Base-by-base conservation (phyloP, 1,140 invertebrate species). In the Dendrolimus punctatus region DNA sequence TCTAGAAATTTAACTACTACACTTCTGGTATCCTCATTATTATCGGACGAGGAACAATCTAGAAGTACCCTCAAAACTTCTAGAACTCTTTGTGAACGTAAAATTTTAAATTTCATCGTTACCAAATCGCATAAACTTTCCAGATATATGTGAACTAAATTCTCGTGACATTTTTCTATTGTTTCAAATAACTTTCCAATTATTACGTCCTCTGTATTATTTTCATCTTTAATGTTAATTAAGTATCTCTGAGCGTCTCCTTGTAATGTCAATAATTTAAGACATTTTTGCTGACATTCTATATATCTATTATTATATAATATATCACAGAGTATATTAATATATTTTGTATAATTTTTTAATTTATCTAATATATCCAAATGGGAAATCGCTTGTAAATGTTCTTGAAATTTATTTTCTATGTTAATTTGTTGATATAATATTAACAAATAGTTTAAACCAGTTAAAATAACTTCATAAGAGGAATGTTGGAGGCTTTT, bases 91-190 rank as follows among this genome's bases (percentile, higher is more conserved):
- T 49, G 10, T 7, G 48, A 49, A 42, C 47, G 51, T 2, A 68
- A 40, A 0, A 55, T 47, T 8, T 39, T 57, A 36, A 71, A 51
- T n/a, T 51, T 58, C 36, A 51, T 56, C 4, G 50, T 59, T 0
- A 82, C 50, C 40, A 71, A 83, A 9, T 68, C 64, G 4, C 66
- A 58, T 10, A 87, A 55, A 55, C 71, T 80, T 9, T 70, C 60
- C 42, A 88, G 63, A 57, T 82, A 87, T 8, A 85, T 63, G 62
- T 83, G 78, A 7, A 64, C 83, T n/a, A 83, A 51, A 54, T 72
- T 81, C 47, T 87, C 79, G 46, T 80, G 76, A 55, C 78, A 78
- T 8, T 58, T 71, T 23, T 74, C 53, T 5, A 78, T 57, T 5
- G 53, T 72, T 6, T 71, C 40, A 5, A 76, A 49, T 2, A 83